Conservation (phyloP, 2,113 vertebrate genomes). For the Cricetomys ansorgei region DNA sequence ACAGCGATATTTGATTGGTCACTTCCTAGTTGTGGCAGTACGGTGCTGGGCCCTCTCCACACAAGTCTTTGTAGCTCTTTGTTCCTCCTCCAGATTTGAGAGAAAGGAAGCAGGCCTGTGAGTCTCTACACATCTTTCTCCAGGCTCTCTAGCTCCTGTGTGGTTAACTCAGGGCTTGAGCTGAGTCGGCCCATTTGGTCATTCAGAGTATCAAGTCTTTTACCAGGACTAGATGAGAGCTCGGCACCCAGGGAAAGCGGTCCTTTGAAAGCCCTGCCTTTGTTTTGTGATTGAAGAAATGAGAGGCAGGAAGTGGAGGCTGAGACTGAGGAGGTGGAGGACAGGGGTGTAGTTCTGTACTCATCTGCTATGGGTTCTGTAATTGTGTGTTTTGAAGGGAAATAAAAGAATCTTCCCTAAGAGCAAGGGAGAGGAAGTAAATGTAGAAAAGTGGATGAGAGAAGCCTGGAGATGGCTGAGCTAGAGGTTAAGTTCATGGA, state of each 20-base stretch:
- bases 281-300: background rate
- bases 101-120: background rate
- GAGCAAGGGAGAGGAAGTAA: background rate
- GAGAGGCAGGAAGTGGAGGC: background rate
- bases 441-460: background rate
- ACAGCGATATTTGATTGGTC: background rate
- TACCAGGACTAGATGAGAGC: background rate
- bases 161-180: background rate
- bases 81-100: background rate
- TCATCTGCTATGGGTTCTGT: background rate
- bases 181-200: background rate
- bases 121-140: background rate
- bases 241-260: background rate
- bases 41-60: background rate
- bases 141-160: background rate
- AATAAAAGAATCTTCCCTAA: background rate
- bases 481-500: background rate
- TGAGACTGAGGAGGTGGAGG: background rate
- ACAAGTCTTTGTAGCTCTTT: no score
- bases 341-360: background rate
- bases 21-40: background rate
- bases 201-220: conserved; percentile 15
- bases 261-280: background rate
- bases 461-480: background rate
- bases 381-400: background rate